Conservation (phyloP, 2,888 invertebrate species). For the Meganola albula region DNA sequence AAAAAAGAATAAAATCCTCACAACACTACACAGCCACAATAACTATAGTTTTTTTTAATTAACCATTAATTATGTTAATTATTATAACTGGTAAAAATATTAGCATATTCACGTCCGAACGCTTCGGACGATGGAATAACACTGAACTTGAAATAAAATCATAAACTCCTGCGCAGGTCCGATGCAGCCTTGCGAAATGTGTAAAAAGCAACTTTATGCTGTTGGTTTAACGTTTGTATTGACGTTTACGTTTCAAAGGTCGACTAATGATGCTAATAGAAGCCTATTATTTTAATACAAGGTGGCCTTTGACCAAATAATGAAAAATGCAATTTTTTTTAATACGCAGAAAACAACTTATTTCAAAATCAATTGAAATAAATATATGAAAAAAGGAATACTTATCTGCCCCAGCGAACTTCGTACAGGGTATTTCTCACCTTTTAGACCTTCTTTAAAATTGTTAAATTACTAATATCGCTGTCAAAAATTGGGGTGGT, state of each 20-base stretch:
- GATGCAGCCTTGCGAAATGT: constrained; percentile 42
- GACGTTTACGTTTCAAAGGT: constrained; percentile 1
- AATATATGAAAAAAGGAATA: no score
- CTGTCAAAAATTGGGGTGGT: no score
- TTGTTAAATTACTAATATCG: no score
- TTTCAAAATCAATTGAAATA: no score
- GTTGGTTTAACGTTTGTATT: constrained; percentile 17
- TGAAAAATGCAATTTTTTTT: no score
- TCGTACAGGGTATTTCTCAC: no score
- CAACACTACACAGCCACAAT: constrained; percentile 36
- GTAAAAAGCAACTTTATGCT: constrained; percentile 10
- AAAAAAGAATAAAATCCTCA: constrained; percentile 25
- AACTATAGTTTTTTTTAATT: constrained; percentile 19
- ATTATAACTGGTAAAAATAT: constrained; percentile 22
- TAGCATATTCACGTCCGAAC: constrained; percentile 32
- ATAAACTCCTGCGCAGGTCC: constrained; percentile 40
- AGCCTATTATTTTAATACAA: no score
- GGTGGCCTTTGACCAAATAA: no score
- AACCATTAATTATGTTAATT: constrained; percentile 20
- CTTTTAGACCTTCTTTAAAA: no score
- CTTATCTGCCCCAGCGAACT: no score
- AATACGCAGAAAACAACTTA: no score
- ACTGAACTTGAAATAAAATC: constrained; percentile 58
- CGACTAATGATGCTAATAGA: constrained; percentile 7
- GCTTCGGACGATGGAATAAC: constrained; percentile 45